Base-by-base conservation (phyloP, 53 echinoderm and acorn worm genomes). In the Echinarachnius parma region DNA sequence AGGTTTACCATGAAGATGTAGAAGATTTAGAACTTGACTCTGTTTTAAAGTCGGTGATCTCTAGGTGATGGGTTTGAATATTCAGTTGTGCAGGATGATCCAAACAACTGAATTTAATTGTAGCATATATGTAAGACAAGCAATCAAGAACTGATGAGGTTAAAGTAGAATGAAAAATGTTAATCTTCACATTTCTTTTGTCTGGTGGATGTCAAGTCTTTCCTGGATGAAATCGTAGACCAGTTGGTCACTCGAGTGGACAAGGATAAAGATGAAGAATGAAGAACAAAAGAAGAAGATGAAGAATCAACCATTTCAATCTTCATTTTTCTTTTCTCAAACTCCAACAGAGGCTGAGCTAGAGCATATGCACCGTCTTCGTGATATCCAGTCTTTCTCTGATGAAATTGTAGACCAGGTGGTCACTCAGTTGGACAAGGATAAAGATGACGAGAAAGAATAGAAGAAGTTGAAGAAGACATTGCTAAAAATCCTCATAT, bases 181-280 rank as follows among this genome's bases (percentile, higher is more conserved):
- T n/a, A n/a, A n/a, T n/a, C n/a, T n/a, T n/a, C n/a, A n/a, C n/a
- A n/a, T n/a, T n/a, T n/a, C n/a, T n/a, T n/a, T n/a, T n/a, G n/a
- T n/a, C n/a, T n/a, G n/a, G n/a, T n/a, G 34, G 77, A 77, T 26
- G 77, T 77, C 10, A 77, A 34, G 23, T 31, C 29, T 26, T 77
- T 77, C 61, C 8, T 77, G 33, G 48, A 62, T 31, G 61, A 61
- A 1, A 62, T 77, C 13, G 62, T 77, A 30, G 49, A 62, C 37
- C 45, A 62, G 34, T 61, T 77, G 32, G 77, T 77, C 4, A 21
- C 31, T 2, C 28, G 46, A 11, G 77, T 77, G 33, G 60, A 59
- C 44, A 47, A 18, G 19, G 49, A 47, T 25, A 39, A 29, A 21
- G 13, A 11, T n/a, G 71, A 48, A 5, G 69, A 52, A 34, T 39